Conservation (phyloP, 1,140 invertebrate species). For the Calycopis cecrops region DNA sequence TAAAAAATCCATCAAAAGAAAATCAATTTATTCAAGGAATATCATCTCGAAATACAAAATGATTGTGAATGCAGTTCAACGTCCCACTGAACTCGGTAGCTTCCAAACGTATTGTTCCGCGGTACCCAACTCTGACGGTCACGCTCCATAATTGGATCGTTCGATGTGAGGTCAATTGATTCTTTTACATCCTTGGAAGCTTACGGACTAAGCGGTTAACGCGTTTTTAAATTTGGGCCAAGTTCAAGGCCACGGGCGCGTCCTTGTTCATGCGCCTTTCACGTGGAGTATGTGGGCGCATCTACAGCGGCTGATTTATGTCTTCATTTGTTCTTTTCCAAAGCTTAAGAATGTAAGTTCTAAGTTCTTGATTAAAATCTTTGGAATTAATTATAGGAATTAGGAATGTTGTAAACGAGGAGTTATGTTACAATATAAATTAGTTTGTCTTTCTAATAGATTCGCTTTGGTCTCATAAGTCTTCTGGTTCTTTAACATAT, state of each 20-base stretch:
- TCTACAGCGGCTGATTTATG: no score
- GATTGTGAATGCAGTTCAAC: constrained; percentile 20
- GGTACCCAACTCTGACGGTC: constrained; percentile 36
- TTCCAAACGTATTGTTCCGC: constrained; percentile 32
- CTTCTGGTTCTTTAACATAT: no score
- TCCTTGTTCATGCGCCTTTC: not conserved
- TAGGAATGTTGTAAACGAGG: no score
- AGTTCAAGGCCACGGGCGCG: not conserved
- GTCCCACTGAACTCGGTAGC: constrained; percentile 24
- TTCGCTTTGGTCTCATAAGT: no score
- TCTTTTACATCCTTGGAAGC: constrained; percentile 32
- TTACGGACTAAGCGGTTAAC: constrained; percentile 8
- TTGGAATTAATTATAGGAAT: no score
- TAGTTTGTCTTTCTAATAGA: no score
- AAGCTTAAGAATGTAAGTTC: no score
- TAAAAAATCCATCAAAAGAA: not conserved
- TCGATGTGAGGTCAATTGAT: constrained; percentile 40
- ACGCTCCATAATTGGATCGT: constrained; percentile 54
- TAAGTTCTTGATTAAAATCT: no score
- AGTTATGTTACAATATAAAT: no score
- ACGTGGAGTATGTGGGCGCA: no score
- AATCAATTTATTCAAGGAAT: constrained; percentile 3
- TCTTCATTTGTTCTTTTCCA: no score
- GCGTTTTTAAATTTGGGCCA: not conserved
- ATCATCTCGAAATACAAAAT: constrained; percentile 7